Percentiles rank a stretch among this genome's conserved stretches.
Evolutionary conservation across 2,888 invertebrate genomes (phyloP).

Genomic region (Drosophila melanosoma): DNA sequence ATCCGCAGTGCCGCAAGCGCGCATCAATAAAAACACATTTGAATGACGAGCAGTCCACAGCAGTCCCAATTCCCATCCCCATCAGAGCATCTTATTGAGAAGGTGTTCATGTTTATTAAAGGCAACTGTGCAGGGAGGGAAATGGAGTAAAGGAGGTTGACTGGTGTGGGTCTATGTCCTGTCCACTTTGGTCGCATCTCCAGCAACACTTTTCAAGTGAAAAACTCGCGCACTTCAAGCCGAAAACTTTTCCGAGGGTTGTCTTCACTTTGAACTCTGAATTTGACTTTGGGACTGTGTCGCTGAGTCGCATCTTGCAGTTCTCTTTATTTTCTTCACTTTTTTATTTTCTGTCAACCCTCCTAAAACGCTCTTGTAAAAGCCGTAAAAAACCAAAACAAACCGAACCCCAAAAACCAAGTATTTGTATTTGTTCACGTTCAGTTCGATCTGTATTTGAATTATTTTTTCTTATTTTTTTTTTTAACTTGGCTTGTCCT

Average conservation of each 20-base stretch:
- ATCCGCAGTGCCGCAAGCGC: slow-evolving; percentile 65
- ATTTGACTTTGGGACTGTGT: slow-evolving; percentile 48
- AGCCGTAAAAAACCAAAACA: slow-evolving; percentile 54
- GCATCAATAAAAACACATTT: slow-evolving; percentile 79
- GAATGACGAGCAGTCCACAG: slow-evolving; percentile 41
- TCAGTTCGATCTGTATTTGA: slow-evolving; percentile 73
- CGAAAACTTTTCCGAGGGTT: slow-evolving; percentile 57
- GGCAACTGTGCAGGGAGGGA: slow-evolving; percentile 12
- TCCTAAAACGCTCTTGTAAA: slow-evolving; percentile 48
- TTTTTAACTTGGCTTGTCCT: slow-evolving; percentile 26
- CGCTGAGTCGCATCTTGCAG: slow-evolving; percentile 56
- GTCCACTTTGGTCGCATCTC: slow-evolving; percentile 63
- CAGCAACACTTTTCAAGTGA: slow-evolving; percentile 70
- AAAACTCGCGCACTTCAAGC: slow-evolving; percentile 66
- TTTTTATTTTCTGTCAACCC: slow-evolving; percentile 60
- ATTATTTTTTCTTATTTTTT: slow-evolving; percentile 27
- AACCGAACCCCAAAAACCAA: slow-evolving; percentile 6
- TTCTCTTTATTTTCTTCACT: slow-evolving; percentile 11
- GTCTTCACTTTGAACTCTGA: slow-evolving; percentile 59
- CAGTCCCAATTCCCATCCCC: background rate
- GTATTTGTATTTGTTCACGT: slow-evolving; percentile 60
- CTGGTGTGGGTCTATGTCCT: slow-evolving; percentile 1
- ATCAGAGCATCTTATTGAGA: slow-evolving; percentile 45
- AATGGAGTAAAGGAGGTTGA: slow-evolving; percentile 4
- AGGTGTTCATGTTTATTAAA: slow-evolving; percentile 77